Evolutionary conservation across 2,888 invertebrate genomes (phyloP).

Genomic region (Xestia ashworthii): DNA sequence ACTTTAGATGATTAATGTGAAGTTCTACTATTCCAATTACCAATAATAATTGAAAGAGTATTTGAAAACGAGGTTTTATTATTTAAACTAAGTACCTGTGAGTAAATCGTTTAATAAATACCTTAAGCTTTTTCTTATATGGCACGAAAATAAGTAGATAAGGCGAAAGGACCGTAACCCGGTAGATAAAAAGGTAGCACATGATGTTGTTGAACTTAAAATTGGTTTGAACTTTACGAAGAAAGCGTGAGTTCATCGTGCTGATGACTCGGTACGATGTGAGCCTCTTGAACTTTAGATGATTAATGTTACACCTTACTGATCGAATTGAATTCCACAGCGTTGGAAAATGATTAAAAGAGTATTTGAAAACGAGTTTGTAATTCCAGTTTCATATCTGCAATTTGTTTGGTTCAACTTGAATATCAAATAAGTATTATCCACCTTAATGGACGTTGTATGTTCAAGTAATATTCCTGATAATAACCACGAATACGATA

Average conservation of each 20-base stretch:
- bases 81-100: not conserved
- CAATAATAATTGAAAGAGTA: not conserved
- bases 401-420: not conserved
- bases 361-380: slow-evolving; percentile 10
- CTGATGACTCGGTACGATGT: slow-evolving; percentile 22
- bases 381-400: not conserved
- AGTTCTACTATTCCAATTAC: not conserved
- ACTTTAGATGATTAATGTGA: slow-evolving; percentile 13
- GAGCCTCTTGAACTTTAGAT: slow-evolving; percentile 38
- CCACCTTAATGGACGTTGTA: slow-evolving; percentile 19
- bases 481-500: slow-evolving; percentile 37
- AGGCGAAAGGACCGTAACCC: slow-evolving; percentile 30
- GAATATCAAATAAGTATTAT: slow-evolving; percentile 13
- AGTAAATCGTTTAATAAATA: not conserved
- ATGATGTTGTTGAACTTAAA: slow-evolving; percentile 36
- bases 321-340: slow-evolving; percentile 16
- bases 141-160: slow-evolving; percentile 3
- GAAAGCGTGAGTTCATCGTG: slow-evolving; percentile 43
- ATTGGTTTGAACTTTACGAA: slow-evolving; percentile 48
- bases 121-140: not conserved
- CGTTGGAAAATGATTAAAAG: not conserved
- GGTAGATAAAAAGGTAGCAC: slow-evolving; percentile 8
- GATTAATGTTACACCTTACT: slow-evolving; percentile 17
- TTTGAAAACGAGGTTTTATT: not conserved
- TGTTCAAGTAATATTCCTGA: slow-evolving; percentile 21